Conservation (phyloP, 2,113 vertebrate genomes). For the Melanerpes aurifrons region DNA sequence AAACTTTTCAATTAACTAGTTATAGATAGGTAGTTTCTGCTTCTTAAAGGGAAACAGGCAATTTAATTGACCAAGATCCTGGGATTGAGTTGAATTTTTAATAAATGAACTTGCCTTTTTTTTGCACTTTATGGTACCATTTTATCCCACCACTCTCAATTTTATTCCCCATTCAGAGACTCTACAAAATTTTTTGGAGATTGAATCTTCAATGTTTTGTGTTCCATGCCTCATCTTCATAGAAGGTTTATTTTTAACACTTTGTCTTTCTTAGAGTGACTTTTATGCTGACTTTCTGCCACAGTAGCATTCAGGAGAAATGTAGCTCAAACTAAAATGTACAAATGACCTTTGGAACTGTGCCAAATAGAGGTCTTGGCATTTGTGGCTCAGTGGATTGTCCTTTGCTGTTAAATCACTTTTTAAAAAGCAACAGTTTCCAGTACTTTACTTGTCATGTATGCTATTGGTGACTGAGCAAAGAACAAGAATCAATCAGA, state of each 20-base stretch:
- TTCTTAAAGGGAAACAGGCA: not conserved
- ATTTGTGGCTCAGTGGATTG: not conserved
- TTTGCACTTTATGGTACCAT: not conserved
- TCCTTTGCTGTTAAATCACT: not conserved
- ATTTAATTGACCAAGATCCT: not conserved
- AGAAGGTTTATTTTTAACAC: not conserved
- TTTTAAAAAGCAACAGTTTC: not conserved
- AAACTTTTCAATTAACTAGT: not conserved
- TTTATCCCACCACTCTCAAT: not conserved
- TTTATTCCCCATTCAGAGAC: not conserved
- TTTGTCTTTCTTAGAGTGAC: not conserved
- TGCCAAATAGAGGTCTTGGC: not conserved
- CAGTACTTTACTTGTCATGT: not conserved
- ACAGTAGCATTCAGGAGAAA: not conserved
- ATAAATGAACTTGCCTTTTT: not conserved
- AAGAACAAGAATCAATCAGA: not conserved
- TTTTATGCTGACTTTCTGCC: not conserved
- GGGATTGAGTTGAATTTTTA: not conserved
- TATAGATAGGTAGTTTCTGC: not conserved
- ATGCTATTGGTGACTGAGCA: not conserved
- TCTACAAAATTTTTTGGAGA: not conserved
- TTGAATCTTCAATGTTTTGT: not conserved
- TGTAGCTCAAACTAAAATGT: not conserved
- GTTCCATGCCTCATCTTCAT: not conserved
- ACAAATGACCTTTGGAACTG: not conserved